phyloP scores from a whole-genome alignment of 2,797 vertebrate genomes.

The Cyprinodon diabolis region DNA sequence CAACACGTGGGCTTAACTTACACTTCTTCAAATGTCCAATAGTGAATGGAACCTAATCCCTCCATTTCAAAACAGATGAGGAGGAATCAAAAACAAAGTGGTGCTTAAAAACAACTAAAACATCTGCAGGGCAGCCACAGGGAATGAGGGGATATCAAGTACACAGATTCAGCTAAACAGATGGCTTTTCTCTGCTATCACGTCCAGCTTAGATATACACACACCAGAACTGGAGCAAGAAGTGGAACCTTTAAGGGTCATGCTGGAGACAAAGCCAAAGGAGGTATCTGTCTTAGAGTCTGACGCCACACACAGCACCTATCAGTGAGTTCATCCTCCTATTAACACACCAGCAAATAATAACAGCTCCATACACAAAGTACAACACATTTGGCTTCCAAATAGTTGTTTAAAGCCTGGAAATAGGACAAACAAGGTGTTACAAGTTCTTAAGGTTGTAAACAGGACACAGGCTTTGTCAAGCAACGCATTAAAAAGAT shows the following conservation, averaged over 20 bases:
- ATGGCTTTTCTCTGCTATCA: conserved; percentile 74
- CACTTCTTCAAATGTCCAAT: conserved; percentile 62
- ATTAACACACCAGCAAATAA: conserved; percentile 1
- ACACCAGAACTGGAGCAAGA: conserved; percentile 33
- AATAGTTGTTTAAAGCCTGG: neutral
- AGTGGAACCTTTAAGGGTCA: conserved; percentile 32
- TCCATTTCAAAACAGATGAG: conserved; percentile 68
- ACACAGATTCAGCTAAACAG: conserved; percentile 65
- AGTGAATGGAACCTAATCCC: conserved; percentile 64
- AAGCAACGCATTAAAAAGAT: conserved; percentile 15
- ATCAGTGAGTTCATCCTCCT: neutral
- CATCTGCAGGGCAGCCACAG: conserved; percentile 68
- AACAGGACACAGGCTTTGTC: conserved; percentile 9
- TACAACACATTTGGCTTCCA: neutral
- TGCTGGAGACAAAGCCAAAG: conserved; percentile 24
- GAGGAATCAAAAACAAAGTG: conserved; percentile 71
- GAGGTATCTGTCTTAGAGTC: conserved; percentile 8
- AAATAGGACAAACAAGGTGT: neutral
- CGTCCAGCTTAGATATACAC: conserved; percentile 53
- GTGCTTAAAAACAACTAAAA: conserved; percentile 73
- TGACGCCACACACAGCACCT: conserved; percentile 29
- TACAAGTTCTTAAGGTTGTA: conserved; percentile 14
- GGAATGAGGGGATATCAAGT: conserved; percentile 49
- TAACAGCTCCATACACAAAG: neutral
- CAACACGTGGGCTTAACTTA: conserved; percentile 28